phyloP scores from a whole-genome alignment of 2,113 vertebrate genomes.

The Thoracochromis brauschi region DNA sequence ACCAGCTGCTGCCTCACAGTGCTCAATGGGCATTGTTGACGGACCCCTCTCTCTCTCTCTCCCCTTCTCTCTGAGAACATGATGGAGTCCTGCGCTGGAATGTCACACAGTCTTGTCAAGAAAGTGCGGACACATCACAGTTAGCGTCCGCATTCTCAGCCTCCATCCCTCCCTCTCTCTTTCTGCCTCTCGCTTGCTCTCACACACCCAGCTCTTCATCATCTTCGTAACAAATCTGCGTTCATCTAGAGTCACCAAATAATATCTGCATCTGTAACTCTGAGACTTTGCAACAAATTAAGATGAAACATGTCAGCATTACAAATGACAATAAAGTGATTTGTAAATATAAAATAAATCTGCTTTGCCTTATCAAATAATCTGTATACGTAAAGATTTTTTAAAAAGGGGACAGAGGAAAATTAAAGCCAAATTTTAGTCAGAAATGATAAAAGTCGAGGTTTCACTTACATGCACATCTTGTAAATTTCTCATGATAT shows the following conservation, averaged over 20 bases:
- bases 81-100: slow-evolving; percentile 60
- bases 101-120: slow-evolving; percentile 68
- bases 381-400: rapidly evolving
- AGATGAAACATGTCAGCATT: not conserved
- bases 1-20: slow-evolving; percentile 60
- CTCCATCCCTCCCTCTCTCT: slow-evolving; percentile 26
- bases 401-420: rapidly evolving
- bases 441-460: not conserved
- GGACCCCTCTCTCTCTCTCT: slow-evolving; percentile 33
- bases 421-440: not conserved
- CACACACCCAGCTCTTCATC: not conserved
- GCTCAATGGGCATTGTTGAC: slow-evolving; percentile 67
- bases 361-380: not conserved
- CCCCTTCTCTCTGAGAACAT: slow-evolving; percentile 19
- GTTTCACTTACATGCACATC: not conserved
- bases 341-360: not conserved
- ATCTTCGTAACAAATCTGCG: not conserved
- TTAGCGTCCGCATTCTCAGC: slow-evolving; percentile 58
- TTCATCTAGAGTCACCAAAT: not conserved
- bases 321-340: not conserved
- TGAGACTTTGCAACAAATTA: not conserved
- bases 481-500: slow-evolving; percentile 8
- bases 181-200: not conserved
- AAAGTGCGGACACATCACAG: slow-evolving; percentile 65
- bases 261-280: not conserved